Percentiles rank a stretch among this genome's conserved stretches.
Evolutionary conservation across 1,140 invertebrate genomes (phyloP).

Genomic region (Drosophila sturtevanti): DNA sequence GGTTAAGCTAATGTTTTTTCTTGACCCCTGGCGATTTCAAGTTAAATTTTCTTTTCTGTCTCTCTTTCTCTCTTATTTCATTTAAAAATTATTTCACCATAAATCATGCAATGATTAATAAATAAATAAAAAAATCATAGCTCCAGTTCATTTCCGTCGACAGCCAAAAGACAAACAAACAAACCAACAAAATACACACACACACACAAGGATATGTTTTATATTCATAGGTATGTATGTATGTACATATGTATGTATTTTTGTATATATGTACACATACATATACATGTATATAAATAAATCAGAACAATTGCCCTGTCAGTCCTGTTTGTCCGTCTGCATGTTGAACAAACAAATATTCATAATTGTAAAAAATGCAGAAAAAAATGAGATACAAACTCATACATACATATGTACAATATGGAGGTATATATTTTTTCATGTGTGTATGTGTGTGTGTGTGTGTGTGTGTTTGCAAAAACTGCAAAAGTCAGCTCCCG

Average conservation of each 20-base stretch:
- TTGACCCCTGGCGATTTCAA: constrained; percentile 16
- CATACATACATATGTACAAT: background rate
- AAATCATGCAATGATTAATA: constrained; percentile 75
- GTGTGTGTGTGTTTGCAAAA: constrained; percentile 2
- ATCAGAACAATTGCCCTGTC: constrained; percentile 55
- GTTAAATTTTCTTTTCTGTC: constrained; percentile 38
- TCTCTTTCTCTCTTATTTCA: constrained; percentile 45
- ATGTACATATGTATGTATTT: constrained; percentile 31
- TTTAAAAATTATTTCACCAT: constrained; percentile 74
- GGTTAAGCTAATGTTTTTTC: background rate
- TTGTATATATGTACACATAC: constrained; percentile 22
- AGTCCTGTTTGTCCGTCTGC: constrained; percentile 10
- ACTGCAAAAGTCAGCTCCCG: constrained; percentile 32
- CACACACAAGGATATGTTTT: background rate
- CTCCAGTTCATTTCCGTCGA: constrained; percentile 70
- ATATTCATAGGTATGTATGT: background rate
- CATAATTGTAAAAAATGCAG: constrained; percentile 63
- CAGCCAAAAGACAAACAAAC: constrained; percentile 63
- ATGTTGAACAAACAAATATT: constrained; percentile 62
- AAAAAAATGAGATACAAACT: constrained; percentile 15
- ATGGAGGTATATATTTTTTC: too few species aligned
- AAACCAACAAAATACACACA: constrained; percentile 43
- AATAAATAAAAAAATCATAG: constrained; percentile 56
- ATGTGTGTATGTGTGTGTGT: background rate
- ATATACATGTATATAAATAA: constrained; percentile 65